phyloP scores from a whole-genome alignment of 2,888 invertebrate species.

The Cerastis rubricosa region DNA sequence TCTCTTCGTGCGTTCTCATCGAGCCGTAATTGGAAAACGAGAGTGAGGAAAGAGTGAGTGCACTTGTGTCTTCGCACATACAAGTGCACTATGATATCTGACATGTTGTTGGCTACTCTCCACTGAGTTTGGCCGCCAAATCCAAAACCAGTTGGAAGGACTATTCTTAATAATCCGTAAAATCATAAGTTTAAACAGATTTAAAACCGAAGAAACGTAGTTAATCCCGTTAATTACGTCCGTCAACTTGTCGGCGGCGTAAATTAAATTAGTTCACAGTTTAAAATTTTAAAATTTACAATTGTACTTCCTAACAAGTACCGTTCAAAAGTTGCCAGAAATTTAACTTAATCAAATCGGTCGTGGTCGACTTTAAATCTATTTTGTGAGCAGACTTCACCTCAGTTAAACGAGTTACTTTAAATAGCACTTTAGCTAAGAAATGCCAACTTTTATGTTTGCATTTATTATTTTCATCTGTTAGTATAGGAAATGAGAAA shows the following conservation, averaged over 20 bases:
- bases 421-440: slow-evolving; percentile 78
- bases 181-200: slow-evolving; percentile 25
- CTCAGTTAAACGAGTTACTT: slow-evolving; percentile 83
- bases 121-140: neutral
- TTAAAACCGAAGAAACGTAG: slow-evolving; percentile 41
- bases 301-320: slow-evolving; percentile 80
- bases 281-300: slow-evolving; percentile 74
- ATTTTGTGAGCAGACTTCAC: slow-evolving; percentile 84
- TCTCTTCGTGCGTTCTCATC: neutral
- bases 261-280: slow-evolving; percentile 65
- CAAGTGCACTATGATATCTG: neutral
- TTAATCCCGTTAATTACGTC: slow-evolving; percentile 63
- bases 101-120: neutral
- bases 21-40: neutral
- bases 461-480: slow-evolving; percentile 73
- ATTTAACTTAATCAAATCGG: slow-evolving; percentile 86
- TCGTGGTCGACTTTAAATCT: slow-evolving; percentile 84
- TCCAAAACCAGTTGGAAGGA: neutral
- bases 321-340: slow-evolving; percentile 85
- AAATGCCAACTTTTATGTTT: slow-evolving; percentile 81
- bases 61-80: no score
- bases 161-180: neutral
- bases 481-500: slow-evolving; percentile 49
- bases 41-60: neutral
- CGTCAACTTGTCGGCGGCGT: slow-evolving; percentile 66